These are phyloP conservation scores for Choloepus hoffmanni DNA, from an alignment of 2,113 vertebrate genomes.

Conservation along the genomic window DNA sequence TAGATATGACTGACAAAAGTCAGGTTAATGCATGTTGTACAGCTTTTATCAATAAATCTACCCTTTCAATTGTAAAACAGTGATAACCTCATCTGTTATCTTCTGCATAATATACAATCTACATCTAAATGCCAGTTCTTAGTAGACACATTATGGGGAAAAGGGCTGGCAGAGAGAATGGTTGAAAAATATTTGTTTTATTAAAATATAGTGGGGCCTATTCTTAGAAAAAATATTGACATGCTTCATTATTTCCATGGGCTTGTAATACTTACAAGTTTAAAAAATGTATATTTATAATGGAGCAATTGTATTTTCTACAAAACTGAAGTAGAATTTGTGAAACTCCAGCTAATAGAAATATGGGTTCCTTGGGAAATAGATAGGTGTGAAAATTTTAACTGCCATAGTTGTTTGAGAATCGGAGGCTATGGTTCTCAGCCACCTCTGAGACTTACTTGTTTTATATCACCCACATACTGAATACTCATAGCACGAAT, in stretches of 20 bases:
- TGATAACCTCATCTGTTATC: slow-evolving; percentile 81
- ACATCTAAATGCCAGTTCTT: slow-evolving; percentile 83
- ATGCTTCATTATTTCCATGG: slow-evolving; percentile 70
- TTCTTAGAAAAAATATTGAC: slow-evolving; percentile 79
- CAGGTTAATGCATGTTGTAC: slow-evolving; percentile 74
- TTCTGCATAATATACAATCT: slow-evolving; percentile 74
- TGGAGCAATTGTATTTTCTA: slow-evolving; percentile 27
- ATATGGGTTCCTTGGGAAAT: not conserved
- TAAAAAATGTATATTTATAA: slow-evolving; percentile 14
- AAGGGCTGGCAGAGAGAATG: slow-evolving; percentile 48
- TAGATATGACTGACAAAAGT: slow-evolving; percentile 71
- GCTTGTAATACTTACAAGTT: slow-evolving; percentile 66
- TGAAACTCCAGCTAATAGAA: not conserved
- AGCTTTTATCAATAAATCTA: slow-evolving; percentile 80
- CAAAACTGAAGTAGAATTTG: slow-evolving; percentile 38
- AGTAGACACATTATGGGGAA: slow-evolving; percentile 77
- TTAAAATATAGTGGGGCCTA: slow-evolving; percentile 77
- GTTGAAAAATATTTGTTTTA: slow-evolving; percentile 80
- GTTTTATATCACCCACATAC: not conserved
- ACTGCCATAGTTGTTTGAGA: not conserved
- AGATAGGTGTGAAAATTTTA: not conserved
- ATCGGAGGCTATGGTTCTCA: not conserved
- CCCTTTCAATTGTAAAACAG: slow-evolving; percentile 80
- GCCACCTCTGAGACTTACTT: not conserved
- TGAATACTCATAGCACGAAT: not conserved